These are phyloP conservation scores for Laodelphax striatellus DNA, from an alignment of 1,140 invertebrate species.

Conservation along the genomic window DNA sequence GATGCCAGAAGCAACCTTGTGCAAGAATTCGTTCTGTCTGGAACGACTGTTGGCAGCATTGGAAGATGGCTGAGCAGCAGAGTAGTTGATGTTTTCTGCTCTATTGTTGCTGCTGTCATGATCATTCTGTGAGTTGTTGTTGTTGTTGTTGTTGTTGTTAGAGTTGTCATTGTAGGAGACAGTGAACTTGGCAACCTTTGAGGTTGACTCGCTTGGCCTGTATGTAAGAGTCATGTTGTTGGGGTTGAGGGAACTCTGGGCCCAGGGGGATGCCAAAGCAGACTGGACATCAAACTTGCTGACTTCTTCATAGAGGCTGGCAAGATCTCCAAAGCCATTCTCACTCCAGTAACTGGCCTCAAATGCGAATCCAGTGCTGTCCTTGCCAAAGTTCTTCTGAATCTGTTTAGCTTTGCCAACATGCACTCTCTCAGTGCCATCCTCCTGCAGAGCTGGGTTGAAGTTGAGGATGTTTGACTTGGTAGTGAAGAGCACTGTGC, in stretches of 20 bases:
- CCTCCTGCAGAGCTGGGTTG: neutral
- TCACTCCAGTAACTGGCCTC: conserved; percentile 37
- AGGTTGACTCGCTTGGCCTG: conserved; percentile 21
- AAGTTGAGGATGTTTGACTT: conserved; percentile 38
- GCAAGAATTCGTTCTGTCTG: conserved; percentile 37
- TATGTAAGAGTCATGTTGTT: conserved; percentile 17
- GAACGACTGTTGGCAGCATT: conserved; percentile 29
- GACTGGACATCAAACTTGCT: conserved; percentile 22
- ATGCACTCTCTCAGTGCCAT: neutral
- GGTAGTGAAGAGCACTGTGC: conserved; percentile 44
- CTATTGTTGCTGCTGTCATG: conserved; percentile 6
- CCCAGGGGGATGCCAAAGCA: conserved; percentile 18
- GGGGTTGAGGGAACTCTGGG: conserved; percentile 16
- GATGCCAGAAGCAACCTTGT: conserved; percentile 37
- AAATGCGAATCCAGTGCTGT: conserved; percentile 33
- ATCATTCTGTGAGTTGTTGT: neutral
- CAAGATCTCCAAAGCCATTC: conserved; percentile 26
- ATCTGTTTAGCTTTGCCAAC: conserved; percentile 2
- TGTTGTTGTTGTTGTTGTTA: conserved; percentile 9
- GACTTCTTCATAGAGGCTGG: conserved; percentile 17
- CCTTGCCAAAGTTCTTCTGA: conserved; percentile 18
- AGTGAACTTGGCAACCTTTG: conserved; percentile 21
- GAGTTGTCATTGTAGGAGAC: conserved; percentile 12
- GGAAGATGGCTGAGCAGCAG: conserved; percentile 20
- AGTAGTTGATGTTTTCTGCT: conserved; percentile 2